Evolutionary conservation across 2,888 invertebrate species (phyloP), one percentile per base, ranked within the genome.

Genomic region (Drosophila mayaguana): DNA sequence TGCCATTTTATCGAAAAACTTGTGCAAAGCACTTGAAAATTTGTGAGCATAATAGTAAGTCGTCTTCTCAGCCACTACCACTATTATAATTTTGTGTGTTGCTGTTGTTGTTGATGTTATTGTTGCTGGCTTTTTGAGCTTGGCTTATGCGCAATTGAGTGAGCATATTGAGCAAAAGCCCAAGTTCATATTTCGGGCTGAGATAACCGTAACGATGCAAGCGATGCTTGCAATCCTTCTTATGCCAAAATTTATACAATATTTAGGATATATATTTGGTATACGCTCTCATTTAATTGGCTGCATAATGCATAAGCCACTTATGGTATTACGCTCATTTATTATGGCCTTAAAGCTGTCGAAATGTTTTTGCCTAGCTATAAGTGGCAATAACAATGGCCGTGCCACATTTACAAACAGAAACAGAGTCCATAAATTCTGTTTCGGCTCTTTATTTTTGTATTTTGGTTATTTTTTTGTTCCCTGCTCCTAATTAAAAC

Each of bases 401-500:
- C 14, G 18, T 8, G 34, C 14, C 3, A 14, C 51, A 68, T 69
- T 74, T 63, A 46, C 55, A 65, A 51, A 54, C 22, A 63, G 45
- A 65, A 72, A 3, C 8, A 54, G 57, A 45, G 67, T 70, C 34
- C 79, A 78, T 79, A 78, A 75, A 60, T 79, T 70, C 63, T 2
- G 45, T 36, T 48, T 45, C n/a, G 25, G 18, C 32, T 28, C 43
- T 18, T 50, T 32, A n/a, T 22, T 8, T 28, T n/a, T n/a, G n/a
- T n/a, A n/a, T n/a, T 48, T 28, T 11, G 9, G 16, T 9, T 25
- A 3, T 28, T 28, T 48, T 25, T 6, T 11, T 28, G 40, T 18
- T 40, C n/a, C 4, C 16, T 25, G 38, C 46, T 63, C 48, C 75
- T 89, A 88, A 89, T 86, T 87, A 86, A 86, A 86, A 75, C 88